Evolutionary conservation across 2,797 vertebrate species (phyloP).

Genomic region (Amblyraja radiata): DNA sequence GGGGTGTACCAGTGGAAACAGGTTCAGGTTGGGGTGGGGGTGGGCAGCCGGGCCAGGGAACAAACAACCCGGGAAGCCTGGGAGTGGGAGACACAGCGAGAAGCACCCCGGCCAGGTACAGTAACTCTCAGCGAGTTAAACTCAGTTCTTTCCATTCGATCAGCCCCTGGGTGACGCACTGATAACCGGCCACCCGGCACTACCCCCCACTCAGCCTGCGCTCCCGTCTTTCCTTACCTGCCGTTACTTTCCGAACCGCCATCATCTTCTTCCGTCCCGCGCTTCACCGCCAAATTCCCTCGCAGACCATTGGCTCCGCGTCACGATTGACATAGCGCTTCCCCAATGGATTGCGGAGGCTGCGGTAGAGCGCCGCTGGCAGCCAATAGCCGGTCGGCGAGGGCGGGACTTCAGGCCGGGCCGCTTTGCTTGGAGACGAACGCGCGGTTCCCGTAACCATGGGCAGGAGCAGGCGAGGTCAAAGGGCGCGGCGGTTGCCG

Average conservation of each 20-base stretch:
- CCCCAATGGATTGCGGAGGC: neutral
- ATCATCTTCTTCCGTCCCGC: neutral
- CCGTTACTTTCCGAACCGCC: neutral
- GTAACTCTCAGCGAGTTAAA: too few species aligned
- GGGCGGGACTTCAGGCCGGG: neutral
- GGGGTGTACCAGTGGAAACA: too few species aligned
- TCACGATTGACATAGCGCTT: neutral
- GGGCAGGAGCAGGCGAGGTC: neutral
- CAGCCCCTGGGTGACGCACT: too few species aligned
- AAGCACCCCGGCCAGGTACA: too few species aligned
- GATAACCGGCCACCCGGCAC: too few species aligned
- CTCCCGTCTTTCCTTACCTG: neutral
- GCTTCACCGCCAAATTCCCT: neutral
- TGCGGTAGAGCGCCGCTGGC: neutral
- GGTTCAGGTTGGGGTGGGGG: too few species aligned
- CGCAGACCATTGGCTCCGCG: neutral
- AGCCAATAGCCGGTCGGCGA: neutral
- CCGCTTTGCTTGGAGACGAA: neutral
- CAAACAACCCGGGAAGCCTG: too few species aligned
- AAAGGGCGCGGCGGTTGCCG: neutral
- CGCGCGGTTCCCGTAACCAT: slow-evolving; percentile 1
- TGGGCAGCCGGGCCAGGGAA: too few species aligned
- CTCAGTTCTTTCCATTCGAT: too few species aligned
- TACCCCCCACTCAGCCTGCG: neutral
- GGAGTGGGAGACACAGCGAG: too few species aligned